Base-by-base conservation (phyloP, 2,113 vertebrate species). In the Xyliphius kryptos region DNA sequence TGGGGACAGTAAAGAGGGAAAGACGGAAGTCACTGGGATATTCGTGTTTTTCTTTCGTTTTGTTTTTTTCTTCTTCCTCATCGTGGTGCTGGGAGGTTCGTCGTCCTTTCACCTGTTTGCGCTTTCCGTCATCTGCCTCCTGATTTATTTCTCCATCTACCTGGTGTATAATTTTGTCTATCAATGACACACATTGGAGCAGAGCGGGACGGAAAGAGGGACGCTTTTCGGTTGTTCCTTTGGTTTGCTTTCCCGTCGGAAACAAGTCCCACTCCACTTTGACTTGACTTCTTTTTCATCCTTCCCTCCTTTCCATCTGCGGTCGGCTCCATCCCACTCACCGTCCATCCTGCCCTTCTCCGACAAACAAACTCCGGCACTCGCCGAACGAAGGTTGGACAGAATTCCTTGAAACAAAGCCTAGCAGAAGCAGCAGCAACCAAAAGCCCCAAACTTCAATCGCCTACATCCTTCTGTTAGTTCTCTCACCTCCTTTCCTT, bases 11-110 rank as follows among this genome's bases (percentile, higher is more conserved):
- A n/a, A n/a, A n/a, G n/a, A 82, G 62, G 64, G 67, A 85, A 84
- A 60, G 77, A 89, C 87, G 86, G 87, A 88, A 85, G 86, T 81
- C 85, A 81, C 85, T 86, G 86, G 87, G 87, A 80, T 89, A 87
- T 88, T 86, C 80, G 78, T 85, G 85, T 87, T 89, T 86, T 88
- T 89, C 81, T 89, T 88, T 83, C 83, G 84, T 79, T 88, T 87
- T 80, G 76, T 87, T 80, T 89, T 89, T 83, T 89, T 89, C 81
- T 80, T 88, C 77, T 86, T 88, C 78, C 85, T 89, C 78, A 89
- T 89, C 75, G 83, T 84, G 60, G 81, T 86, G 81, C 84, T 88
- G 78, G 87, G 86, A 82, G 86, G 85, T 79, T 82, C 85, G 74
- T 87, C 82, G 76, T 88, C 86, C 79, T 88, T 86, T 82, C 87